Base-by-base conservation (phyloP, 2,888 invertebrate genomes). In the Nephrotoma guestfalica region DNA sequence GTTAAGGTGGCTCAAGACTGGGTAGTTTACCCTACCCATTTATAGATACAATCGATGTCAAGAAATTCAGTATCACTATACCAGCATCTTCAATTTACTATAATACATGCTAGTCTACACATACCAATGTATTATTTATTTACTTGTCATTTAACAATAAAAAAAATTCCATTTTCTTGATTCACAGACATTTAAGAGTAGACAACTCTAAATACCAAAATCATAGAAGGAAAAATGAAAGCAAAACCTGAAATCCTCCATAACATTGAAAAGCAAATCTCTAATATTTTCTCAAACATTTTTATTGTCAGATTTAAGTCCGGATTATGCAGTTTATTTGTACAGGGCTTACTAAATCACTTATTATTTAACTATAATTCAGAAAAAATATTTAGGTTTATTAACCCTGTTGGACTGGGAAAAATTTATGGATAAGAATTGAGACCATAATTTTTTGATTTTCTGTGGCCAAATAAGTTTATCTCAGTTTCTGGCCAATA, bases 321-420 rank as follows among this genome's bases (percentile, higher is more conserved):
- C 2, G 30, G 30, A 30, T 30, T 30, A 30, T 30, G 30, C 30
- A 30, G 30, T 30, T 30, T 30, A 30, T 30, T 30, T 30, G 3
- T 30, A 30, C 2, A 30, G 1, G 2, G 2, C 30, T 30, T 30
- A 30, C 1, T 30, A 30, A 30, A 30, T 30, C 30, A 30, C 0
- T 0, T 30, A 30, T 0, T 30, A 30, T 30, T 30, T 30, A 30
- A 30, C 30, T 30, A 30, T 30, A 2, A 30, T 30, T 1, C 0
- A 0, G 2, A 1, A 0, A 0, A 0, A 0, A 30, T 2, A 1
- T 2, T 2, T 2, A 0, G 1, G 1, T 2, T 2, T 2, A 0
- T 30, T 2, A 0, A 0, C 30, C 2, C 0, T 30, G 2, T 1
- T 30, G 2, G 0, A 30, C 30, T 30, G 0, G 30, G 30, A 30